Base-by-base conservation (phyloP, 2,888 invertebrate species). In the Pedicia rivosa region DNA sequence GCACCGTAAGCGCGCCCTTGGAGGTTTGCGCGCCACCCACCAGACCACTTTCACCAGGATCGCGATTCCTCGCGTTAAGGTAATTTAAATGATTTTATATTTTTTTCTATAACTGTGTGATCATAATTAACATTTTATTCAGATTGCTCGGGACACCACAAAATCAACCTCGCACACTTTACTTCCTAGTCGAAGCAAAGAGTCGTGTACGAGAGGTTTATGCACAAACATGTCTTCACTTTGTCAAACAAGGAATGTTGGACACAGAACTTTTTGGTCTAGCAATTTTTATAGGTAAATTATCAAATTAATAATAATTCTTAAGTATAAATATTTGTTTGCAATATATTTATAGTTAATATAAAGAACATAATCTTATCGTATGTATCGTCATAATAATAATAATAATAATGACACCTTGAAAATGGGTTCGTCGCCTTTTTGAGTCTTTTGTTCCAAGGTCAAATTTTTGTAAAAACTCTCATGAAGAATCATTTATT, bases 241-340 rank as follows among this genome's bases (percentile, higher is more conserved):
- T 83, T 56, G 73, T 74, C 55, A 72, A 78, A 54, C 74, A 78
- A 65, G 79, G 80, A 54, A 76, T 84, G 72, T 69, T 75, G 58
- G 82, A 83, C 61, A 76, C 78, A 57, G 80, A 83, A 57, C 73
- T 83, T 47, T 84, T 84, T 65, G 83, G 83, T 52, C 64, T 84
- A 55, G 80, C 83, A 51, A 72, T 78, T 52, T 70, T 77, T 55
- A 75, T 77, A 68, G 83, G 83, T 83, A 60, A 72, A 75, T 67
- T 22, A 26, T 30, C 30, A 17, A 30, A 30, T 17, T 17, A n/a
- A 30, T 30, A 17, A 17, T 17, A 9, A 4, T 27, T 14, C 16
- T 10, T 17, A 30, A 17, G 19, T 29, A 15, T 28, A 10, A n/a
- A n/a, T n/a, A n/a, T n/a, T n/a, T n/a, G n/a, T n/a, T n/a, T n/a